Base-by-base conservation (phyloP, 2,797 vertebrate species). In the Gambusia yucatana region DNA sequence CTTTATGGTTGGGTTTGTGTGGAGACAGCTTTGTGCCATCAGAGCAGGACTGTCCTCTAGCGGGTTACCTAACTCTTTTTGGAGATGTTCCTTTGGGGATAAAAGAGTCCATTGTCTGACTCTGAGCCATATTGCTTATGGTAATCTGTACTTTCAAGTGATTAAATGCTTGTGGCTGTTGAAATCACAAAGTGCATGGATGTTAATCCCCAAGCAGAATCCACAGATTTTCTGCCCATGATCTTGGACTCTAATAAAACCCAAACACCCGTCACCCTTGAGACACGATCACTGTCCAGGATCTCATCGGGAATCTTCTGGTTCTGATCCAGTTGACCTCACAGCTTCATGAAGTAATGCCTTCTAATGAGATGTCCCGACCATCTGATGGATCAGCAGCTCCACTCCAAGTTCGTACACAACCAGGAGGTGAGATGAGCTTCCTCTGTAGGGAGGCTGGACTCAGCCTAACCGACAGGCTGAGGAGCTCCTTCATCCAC, bases 191-290 rank as follows among this genome's bases (percentile, higher is more conserved):
- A 81, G 82, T 82, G 82, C 80, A 75, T 33, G 79, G 70, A 73
- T 72, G 73, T 81, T 83, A 90, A 92, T 89, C 87, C 84, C 39
- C 13, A 59, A 81, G 72, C 83, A 87, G 63, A 85, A 84, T 61
- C 87, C 63, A 50, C 82, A 77, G 77, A 85, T 75, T 84, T 85
- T 78, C 48, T 43, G 33, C 78, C 59, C 46, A 69, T 82, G 82
- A 81, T 87, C 84, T 83, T 83, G 30, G 76, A 43, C 75, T 59
- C 46, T 16, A 3, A 20, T 36, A 63, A 63, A 63, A 33, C 28
- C 28, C 28, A 36, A 6, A 63, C n/a, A 61, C 28, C 28, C n/a
- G 1, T 17, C 14, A 17, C 30, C 7, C 20, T 39, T 4, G 63
- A 20, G 36, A 22, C 8, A 41, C 1, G 3, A 13, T 67, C 63